These are phyloP conservation scores for Pogonocherus hispidulus DNA, from an alignment of 2,888 invertebrate species.

Conservation along the genomic window DNA sequence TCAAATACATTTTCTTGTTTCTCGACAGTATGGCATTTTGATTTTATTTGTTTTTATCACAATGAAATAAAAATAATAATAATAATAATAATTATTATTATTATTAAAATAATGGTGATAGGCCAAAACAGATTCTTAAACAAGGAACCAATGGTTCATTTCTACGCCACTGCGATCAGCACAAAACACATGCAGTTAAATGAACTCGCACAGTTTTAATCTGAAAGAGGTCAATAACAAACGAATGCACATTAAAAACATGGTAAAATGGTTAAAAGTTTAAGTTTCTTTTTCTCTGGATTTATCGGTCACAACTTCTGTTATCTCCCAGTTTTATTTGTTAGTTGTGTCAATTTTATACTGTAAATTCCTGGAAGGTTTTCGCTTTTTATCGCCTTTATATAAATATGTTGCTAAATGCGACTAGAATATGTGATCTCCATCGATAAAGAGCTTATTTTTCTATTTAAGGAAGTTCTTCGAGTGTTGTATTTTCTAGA, in stretches of 20 bases:
- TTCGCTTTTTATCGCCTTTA: constrained; percentile 18
- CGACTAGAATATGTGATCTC: not conserved
- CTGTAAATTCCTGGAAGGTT: constrained; percentile 29
- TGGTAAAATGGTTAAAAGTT: constrained; percentile 53
- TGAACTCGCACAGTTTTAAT: constrained; percentile 63
- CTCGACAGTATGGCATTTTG: too few relatives aligned
- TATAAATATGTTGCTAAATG: constrained; percentile 19
- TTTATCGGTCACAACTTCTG: constrained; percentile 66
- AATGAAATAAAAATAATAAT: too few relatives aligned
- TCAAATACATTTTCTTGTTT: too few relatives aligned
- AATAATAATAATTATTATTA: too few relatives aligned
- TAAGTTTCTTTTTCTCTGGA: constrained; percentile 56
- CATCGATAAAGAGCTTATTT: not conserved
- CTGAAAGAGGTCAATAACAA: constrained; percentile 65
- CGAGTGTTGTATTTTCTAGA: not conserved
- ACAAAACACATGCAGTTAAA: constrained; percentile 61
- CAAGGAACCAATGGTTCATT: not conserved
- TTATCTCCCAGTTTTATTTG: constrained; percentile 52
- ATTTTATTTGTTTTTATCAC: too few relatives aligned
- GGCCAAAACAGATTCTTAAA: too few relatives aligned
- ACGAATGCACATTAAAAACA: constrained; percentile 57
- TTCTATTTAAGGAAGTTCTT: not conserved
- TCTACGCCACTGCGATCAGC: constrained; percentile 30
- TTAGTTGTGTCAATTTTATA: constrained; percentile 32
- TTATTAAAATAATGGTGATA: too few relatives aligned